Evolutionary conservation across 1,140 invertebrate species (phyloP), one percentile per base, ranked within the genome.

Genomic region (Belonocnema kinseyi): DNA sequence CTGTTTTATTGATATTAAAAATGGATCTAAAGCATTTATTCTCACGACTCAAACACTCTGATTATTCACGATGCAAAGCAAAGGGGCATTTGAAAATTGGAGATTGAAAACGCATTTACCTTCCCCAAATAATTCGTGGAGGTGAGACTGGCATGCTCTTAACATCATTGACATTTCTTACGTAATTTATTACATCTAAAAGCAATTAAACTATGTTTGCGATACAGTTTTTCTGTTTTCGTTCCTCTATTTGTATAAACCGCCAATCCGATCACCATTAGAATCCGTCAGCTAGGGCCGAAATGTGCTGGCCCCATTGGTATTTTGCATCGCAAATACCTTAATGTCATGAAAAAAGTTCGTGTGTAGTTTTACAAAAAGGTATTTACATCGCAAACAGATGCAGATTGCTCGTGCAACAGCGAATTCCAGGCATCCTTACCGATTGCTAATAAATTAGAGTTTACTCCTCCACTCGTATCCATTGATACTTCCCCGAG

Each of bases 401-500:
- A 66, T 66, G 40, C 13, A 66, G 61, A 66, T 40, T 66, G 40
- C 61, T 40, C 61, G 61, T 66, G 61, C 61, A 66, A 26, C 61
- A 66, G 33, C 61, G 16, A 66, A 66, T 66, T 26, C 61, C 61
- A 66, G 26, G 26, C 61, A 66, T 66, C 26, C 89, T 92, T 91
- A 92, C 92, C 92, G 86, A 93, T 92, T 82, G 92, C 88, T 84
- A 93, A 92, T 77, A 93, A 89, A 89, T 92, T 93, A 77, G 92
- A 91, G 86, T 93, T 92, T 46, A 93, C 91, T 10, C 91, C 85
- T 70, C 91, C 91, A 14, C 89, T 93, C 40, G 92, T 92, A 83
- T 96, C 95, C 92, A 96, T 94, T 16, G 95, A 93, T 54, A 95
- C 94, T 90, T 96, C 95, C 16, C 94, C 94, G 3, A 96, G 91